Percentiles rank a stretch among this genome's conserved stretches.
phyloP scores from a whole-genome alignment of 2,888 invertebrate genomes.

The Nomada goodeniana region DNA sequence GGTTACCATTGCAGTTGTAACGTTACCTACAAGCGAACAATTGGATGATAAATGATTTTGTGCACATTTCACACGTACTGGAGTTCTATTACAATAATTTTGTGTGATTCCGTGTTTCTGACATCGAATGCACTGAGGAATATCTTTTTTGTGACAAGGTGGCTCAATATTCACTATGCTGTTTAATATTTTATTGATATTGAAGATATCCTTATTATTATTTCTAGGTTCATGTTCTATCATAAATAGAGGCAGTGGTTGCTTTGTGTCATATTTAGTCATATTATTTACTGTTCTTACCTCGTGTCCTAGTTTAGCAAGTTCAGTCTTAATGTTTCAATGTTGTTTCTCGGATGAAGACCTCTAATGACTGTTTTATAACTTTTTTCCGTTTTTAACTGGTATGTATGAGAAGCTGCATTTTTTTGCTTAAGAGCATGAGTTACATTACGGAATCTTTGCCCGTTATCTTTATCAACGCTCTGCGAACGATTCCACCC shows the following conservation, averaged over 20 bases:
- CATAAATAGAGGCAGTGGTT: constrained; percentile 1
- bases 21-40: background rate
- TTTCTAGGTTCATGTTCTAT: constrained; percentile 8
- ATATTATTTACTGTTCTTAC: constrained; percentile 13
- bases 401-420: constrained; percentile 14
- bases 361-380: constrained; percentile 13
- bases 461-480: no score
- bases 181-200: background rate
- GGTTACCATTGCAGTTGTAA: constrained; percentile 7
- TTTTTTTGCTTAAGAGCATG: constrained; percentile 5
- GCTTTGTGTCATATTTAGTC: background rate
- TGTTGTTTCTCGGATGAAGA: constrained; percentile 4
- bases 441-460: background rate
- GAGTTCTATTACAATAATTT: constrained; percentile 8
- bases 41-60: background rate
- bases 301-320: background rate
- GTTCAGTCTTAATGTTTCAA: background rate
- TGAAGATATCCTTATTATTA: constrained; percentile 7
- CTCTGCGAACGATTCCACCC: no score
- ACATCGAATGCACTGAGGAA: background rate
- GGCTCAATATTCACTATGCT: constrained; percentile 6
- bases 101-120: background rate
- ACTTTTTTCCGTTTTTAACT: constrained; percentile 15
- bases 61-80: background rate
- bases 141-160: background rate